Evolutionary conservation across 2,797 vertebrate species (phyloP).

Genomic region (Amblyopsis hoosieri): DNA sequence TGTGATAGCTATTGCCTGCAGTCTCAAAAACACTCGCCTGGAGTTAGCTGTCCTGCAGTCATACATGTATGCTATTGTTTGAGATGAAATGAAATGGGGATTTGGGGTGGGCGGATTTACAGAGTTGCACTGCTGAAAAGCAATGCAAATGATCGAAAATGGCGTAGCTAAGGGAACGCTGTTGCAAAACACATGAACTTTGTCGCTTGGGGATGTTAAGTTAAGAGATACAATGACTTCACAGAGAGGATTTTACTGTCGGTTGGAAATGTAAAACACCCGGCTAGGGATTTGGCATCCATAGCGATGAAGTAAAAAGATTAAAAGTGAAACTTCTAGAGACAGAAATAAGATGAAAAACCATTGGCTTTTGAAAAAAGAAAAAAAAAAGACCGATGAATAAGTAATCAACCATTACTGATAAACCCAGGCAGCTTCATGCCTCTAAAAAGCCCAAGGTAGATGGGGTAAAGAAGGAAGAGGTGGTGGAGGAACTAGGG

Average conservation of each 20-base stretch:
- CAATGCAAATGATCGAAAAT: constrained; percentile 50
- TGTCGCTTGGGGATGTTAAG: constrained; percentile 31
- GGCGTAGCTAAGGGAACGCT: constrained; percentile 32
- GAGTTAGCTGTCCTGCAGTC: constrained; percentile 69
- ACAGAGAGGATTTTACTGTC: constrained; percentile 49
- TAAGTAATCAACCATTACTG: constrained; percentile 78
- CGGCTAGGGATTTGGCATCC: constrained; percentile 45
- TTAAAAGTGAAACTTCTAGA: constrained; percentile 72
- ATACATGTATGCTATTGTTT: constrained; percentile 63
- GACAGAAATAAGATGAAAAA: constrained; percentile 70
- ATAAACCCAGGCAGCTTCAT: constrained; percentile 63
- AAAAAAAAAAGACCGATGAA: constrained; percentile 66
- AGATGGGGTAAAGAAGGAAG: constrained; percentile 7
- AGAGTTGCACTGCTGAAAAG: constrained; percentile 35
- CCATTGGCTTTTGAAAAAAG: constrained; percentile 60
- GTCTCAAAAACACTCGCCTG: constrained; percentile 68
- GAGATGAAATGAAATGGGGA: constrained; percentile 58
- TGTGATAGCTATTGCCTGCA: constrained; percentile 70
- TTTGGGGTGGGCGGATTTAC: constrained; percentile 9
- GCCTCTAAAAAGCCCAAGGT: constrained; percentile 62
- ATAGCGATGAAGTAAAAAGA: constrained; percentile 58
- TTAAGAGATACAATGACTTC: constrained; percentile 40
- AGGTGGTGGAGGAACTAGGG: constrained; percentile 2
- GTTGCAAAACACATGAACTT: constrained; percentile 28
- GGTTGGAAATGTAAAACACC: constrained; percentile 42